Evolutionary conservation across 2,888 invertebrate species (phyloP).

Genomic region (Pollenia labialis): DNA sequence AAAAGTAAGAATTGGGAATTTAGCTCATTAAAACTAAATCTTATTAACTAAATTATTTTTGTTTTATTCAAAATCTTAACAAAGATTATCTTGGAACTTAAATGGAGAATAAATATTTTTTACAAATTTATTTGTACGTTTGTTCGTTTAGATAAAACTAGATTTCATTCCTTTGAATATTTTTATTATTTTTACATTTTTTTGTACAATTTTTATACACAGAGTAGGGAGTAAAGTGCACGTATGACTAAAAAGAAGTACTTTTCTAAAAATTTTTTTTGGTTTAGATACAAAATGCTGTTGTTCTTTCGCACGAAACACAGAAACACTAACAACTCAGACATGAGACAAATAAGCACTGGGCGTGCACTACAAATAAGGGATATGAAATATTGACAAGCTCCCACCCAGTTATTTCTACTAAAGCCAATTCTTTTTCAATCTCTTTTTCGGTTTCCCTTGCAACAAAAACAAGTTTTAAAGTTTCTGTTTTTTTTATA

Average conservation of each 20-base stretch:
- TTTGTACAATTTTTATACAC: neutral
- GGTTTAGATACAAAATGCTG: constrained; percentile 19
- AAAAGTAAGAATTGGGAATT: too few species aligned
- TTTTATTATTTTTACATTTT: neutral
- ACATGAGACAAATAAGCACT: neutral
- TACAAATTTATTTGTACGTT: too few species aligned
- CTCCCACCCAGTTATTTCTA: too few species aligned
- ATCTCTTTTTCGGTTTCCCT: too few species aligned
- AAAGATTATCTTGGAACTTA: too few species aligned
- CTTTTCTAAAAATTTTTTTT: constrained; percentile 7
- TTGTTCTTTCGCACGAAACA: constrained; percentile 10
- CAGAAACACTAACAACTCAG: constrained; percentile 2
- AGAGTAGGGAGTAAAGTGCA: neutral
- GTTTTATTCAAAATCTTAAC: too few species aligned
- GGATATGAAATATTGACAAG: neutral
- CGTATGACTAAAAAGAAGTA: neutral
- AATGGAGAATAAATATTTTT: too few species aligned
- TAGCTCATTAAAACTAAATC: too few species aligned
- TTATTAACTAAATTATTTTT: neutral
- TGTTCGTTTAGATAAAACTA: too few species aligned
- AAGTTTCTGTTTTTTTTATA: too few species aligned
- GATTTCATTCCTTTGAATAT: constrained; percentile 24
- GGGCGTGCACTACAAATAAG: neutral
- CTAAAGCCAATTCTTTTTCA: too few species aligned
- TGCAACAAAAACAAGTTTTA: too few species aligned